These are phyloP conservation scores for Phrynocephalus forsythii DNA, from an alignment of 2,797 vertebrate species.

Conservation along the genomic window DNA sequence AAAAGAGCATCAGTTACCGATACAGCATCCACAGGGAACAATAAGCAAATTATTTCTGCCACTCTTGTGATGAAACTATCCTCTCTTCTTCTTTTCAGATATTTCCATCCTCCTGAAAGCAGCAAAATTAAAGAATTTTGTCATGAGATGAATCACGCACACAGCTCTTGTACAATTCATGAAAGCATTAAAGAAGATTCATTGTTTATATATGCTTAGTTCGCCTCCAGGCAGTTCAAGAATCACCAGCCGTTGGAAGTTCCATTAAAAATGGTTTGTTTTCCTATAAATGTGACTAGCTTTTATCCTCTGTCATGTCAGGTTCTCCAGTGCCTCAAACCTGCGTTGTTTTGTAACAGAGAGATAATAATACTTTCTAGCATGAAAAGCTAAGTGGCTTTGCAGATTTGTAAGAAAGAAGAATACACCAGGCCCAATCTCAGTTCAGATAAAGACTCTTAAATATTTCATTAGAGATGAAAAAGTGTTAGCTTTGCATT, in stretches of 20 bases:
- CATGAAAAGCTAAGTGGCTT: neutral
- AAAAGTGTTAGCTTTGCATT: neutral
- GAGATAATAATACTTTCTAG: slow-evolving; percentile 33
- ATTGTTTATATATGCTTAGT: slow-evolving; percentile 21
- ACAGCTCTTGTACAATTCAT: slow-evolving; percentile 3
- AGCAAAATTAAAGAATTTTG: neutral
- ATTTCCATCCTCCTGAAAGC: slow-evolving; percentile 34
- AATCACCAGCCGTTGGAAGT: slow-evolving; percentile 16
- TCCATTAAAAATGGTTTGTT: slow-evolving; percentile 39
- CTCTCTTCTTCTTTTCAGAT: slow-evolving; percentile 19
- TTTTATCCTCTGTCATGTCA: slow-evolving; percentile 10
- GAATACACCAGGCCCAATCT: neutral
- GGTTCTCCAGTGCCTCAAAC: slow-evolving; percentile 12
- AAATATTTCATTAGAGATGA: neutral
- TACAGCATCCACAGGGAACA: slow-evolving; percentile 27
- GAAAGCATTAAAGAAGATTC: slow-evolving; percentile 13
- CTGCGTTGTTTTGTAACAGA: slow-evolving; percentile 14
- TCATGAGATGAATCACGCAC: slow-evolving; percentile 34
- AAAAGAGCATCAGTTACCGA: slow-evolving; percentile 22
- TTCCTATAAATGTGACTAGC: slow-evolving; percentile 16
- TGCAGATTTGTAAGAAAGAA: slow-evolving; percentile 8
- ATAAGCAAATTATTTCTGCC: neutral
- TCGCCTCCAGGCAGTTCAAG: slow-evolving; percentile 28
- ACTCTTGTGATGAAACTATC: slow-evolving; percentile 19
- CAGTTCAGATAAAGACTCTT: neutral